Evolutionary conservation across 1,140 invertebrate genomes (phyloP).

Genomic region (Wiebesia pumilae): DNA sequence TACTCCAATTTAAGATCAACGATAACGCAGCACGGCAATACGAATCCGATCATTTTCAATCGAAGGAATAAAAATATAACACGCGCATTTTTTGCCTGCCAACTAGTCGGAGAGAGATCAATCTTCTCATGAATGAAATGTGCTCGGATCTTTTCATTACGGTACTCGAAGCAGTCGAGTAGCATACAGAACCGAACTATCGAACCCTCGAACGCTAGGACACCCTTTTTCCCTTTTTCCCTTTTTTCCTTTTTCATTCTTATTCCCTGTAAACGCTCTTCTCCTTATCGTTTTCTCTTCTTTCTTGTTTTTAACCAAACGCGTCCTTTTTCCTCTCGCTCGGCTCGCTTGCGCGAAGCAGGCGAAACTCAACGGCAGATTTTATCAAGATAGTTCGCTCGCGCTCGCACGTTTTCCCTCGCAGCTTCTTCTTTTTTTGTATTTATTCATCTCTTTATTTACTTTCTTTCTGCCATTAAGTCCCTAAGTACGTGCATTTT

Average conservation of each 20-base stretch:
- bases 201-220: background rate
- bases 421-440: slow-evolving; percentile 27
- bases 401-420: slow-evolving; percentile 41
- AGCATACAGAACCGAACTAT: slow-evolving; percentile 25
- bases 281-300: slow-evolving; percentile 26
- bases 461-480: slow-evolving; percentile 49
- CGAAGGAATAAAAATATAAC: background rate
- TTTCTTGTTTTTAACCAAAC: slow-evolving; percentile 33
- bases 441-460: slow-evolving; percentile 56
- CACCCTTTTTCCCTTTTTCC: slow-evolving; percentile 37
- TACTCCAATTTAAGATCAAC: too few species aligned
- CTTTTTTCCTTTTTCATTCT: slow-evolving; percentile 48
- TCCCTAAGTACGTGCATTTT: slow-evolving; percentile 29
- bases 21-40: too few species aligned
- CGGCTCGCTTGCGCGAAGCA: slow-evolving; percentile 16
- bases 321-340: slow-evolving; percentile 21
- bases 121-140: slow-evolving; percentile 16
- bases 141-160: background rate
- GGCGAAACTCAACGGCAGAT: slow-evolving; percentile 53
- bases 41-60: too few species aligned
- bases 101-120: background rate
- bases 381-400: slow-evolving; percentile 55
- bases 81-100: background rate
- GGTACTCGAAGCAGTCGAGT: background rate
- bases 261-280: slow-evolving; percentile 45